Evolutionary conservation across 2,113 vertebrate species (phyloP).

Genomic region (Laticauda laticaudata): DNA sequence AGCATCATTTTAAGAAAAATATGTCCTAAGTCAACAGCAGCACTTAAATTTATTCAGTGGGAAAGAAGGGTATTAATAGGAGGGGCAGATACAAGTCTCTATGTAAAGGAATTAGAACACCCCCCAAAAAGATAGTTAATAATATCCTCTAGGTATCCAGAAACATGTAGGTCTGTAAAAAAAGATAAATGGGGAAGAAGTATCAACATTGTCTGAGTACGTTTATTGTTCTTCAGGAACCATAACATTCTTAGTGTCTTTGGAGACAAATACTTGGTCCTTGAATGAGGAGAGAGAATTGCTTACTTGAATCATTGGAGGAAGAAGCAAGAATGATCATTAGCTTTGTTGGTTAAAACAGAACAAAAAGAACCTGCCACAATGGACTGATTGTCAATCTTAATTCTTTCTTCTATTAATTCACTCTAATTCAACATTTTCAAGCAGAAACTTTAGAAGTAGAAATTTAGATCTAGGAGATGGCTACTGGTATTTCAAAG

Average conservation of each 20-base stretch:
- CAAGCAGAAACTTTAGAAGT: background rate
- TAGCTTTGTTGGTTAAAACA: background rate
- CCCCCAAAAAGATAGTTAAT: background rate
- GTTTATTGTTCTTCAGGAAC: background rate
- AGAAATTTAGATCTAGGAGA: background rate
- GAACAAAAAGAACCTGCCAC: background rate
- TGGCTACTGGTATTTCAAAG: background rate
- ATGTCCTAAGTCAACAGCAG: background rate
- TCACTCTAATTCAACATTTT: background rate
- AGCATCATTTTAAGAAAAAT: background rate
- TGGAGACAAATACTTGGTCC: background rate
- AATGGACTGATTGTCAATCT: background rate
- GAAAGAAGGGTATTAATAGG: background rate
- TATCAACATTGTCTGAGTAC: background rate
- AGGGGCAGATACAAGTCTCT: background rate
- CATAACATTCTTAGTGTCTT: background rate
- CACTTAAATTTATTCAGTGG: background rate
- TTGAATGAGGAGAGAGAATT: background rate
- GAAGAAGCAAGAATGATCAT: background rate
- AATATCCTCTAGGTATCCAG: background rate
- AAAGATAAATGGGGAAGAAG: background rate
- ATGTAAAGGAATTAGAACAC: background rate
- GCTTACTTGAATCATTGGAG: background rate
- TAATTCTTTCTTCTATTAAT: background rate
- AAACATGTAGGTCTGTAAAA: background rate